A percentile compares a stretch with the other conserved stretches of the same genome.
These are phyloP conservation scores for Gulo gulo DNA, from an alignment of 2,113 vertebrate genomes.

Conservation along the genomic window DNA sequence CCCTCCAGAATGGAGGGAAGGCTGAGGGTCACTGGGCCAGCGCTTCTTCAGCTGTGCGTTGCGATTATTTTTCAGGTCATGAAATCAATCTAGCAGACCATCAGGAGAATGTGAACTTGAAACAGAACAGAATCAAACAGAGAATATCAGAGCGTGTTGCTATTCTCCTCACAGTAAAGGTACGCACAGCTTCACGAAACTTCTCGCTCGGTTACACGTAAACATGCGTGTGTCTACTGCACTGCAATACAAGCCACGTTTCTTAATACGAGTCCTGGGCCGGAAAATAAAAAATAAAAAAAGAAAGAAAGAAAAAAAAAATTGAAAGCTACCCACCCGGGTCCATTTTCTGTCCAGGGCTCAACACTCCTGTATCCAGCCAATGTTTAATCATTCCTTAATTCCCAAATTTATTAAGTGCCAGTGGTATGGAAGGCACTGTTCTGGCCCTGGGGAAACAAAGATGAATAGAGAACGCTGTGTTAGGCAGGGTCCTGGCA, in stretches of 20 bases:
- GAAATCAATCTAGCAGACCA: background rate
- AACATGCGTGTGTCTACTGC: background rate
- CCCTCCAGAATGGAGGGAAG: background rate
- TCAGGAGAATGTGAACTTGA: background rate
- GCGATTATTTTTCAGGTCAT: background rate
- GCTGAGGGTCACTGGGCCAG: background rate
- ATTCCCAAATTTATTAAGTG: background rate
- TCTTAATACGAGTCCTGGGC: background rate
- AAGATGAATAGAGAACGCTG: conserved; percentile 23
- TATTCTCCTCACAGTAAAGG: background rate
- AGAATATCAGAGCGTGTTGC: background rate
- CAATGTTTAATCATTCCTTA: background rate
- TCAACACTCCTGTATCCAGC: background rate
- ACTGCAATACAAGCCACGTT: background rate
- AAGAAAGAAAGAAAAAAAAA: background rate
- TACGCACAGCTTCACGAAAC: background rate
- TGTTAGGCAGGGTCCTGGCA: background rate
- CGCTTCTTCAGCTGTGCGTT: background rate
- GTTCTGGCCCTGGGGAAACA: background rate
- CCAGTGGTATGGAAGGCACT: background rate
- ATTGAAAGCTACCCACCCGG: background rate
- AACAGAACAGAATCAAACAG: background rate
- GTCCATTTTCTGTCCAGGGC: background rate
- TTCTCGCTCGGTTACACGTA: background rate
- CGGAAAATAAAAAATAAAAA: background rate